phyloP scores from a whole-genome alignment of 1,140 invertebrate species.

The Anoplolepis gracilipes region DNA sequence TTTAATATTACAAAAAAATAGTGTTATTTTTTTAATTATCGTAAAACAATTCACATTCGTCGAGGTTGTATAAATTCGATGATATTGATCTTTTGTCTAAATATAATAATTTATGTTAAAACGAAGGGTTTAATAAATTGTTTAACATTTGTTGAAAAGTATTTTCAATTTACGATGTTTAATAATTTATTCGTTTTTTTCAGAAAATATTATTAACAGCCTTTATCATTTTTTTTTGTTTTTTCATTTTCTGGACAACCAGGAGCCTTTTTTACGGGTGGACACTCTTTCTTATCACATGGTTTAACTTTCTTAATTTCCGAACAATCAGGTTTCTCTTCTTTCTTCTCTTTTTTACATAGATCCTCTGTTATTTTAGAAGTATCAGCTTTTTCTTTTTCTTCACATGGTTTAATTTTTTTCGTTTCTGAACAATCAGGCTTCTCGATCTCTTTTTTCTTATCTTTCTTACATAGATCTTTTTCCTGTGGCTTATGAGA shows the following conservation, averaged over 20 bases:
- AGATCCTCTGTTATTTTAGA: constrained; percentile 37
- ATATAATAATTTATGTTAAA: not conserved
- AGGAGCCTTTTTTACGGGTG: constrained; percentile 58
- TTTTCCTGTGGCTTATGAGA: not conserved
- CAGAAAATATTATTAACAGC: not conserved
- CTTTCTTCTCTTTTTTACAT: constrained; percentile 16
- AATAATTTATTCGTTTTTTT: not conserved
- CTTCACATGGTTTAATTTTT: constrained; percentile 25
- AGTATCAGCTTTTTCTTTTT: constrained; percentile 34
- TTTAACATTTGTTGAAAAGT: not conserved
- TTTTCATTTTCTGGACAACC: constrained; percentile 28
- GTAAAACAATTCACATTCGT: not conserved
- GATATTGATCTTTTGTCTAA: not conserved
- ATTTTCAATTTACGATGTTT: not conserved
- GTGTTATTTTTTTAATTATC: not conserved
- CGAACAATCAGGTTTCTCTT: not conserved
- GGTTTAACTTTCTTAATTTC: constrained; percentile 31
- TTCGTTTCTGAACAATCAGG: constrained; percentile 10
- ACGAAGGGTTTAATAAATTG: not conserved
- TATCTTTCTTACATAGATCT: constrained; percentile 29
- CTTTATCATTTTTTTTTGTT: not conserved
- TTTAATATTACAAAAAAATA: not conserved
- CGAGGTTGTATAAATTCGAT: not conserved
- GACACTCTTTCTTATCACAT: constrained; percentile 56
- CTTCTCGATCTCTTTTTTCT: not conserved